Percentiles rank a stretch among this genome's conserved stretches.
These are phyloP conservation scores for Auanema freiburgensis DNA, from an alignment of 2,888 invertebrate genomes.

Conservation along the genomic window DNA sequence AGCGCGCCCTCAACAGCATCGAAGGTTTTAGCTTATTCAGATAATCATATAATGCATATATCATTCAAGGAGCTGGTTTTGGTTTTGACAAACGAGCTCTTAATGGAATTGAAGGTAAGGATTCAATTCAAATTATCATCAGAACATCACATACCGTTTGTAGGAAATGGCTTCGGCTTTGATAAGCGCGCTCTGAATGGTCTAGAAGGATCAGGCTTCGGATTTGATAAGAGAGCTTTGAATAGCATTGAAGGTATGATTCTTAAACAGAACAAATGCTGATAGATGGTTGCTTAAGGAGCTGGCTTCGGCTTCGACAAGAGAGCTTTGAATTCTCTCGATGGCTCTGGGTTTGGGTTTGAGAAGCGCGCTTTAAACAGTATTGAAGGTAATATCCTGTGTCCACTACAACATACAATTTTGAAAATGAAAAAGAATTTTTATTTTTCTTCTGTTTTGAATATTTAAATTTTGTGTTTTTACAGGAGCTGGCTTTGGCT, in stretches of 20 bases:
- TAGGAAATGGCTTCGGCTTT: conserved; percentile 8
- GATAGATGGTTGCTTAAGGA: too few species aligned
- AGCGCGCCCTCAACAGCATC: conserved; percentile 19
- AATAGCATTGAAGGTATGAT: conserved; percentile 8
- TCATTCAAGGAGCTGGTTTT: conserved; percentile 3
- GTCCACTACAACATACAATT: conserved; percentile 7
- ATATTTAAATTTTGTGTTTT: not conserved
- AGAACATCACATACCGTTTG: too few species aligned
- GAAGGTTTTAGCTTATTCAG: conserved; percentile 13
- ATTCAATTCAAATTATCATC: not conserved
- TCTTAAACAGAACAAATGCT: too few species aligned
- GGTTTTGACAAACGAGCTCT: conserved; percentile 3
- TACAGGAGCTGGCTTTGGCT: conserved; percentile 29
- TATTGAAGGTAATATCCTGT: conserved; percentile 31
- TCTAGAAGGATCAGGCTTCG: conserved; percentile 29
- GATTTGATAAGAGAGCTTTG: conserved; percentile 23
- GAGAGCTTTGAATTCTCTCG: conserved; percentile 32
- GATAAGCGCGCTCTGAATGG: not conserved
- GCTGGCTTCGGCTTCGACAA: conserved; percentile 44
- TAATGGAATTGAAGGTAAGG: conserved; percentile 1
- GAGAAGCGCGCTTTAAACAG: conserved; percentile 42
- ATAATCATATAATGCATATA: not conserved
- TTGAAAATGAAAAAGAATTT: not conserved
- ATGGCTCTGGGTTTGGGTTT: conserved; percentile 43
- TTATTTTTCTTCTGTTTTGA: not conserved